Evolutionary conservation across 2,113 vertebrate species (phyloP).

Genomic region (Rallus limicola): DNA sequence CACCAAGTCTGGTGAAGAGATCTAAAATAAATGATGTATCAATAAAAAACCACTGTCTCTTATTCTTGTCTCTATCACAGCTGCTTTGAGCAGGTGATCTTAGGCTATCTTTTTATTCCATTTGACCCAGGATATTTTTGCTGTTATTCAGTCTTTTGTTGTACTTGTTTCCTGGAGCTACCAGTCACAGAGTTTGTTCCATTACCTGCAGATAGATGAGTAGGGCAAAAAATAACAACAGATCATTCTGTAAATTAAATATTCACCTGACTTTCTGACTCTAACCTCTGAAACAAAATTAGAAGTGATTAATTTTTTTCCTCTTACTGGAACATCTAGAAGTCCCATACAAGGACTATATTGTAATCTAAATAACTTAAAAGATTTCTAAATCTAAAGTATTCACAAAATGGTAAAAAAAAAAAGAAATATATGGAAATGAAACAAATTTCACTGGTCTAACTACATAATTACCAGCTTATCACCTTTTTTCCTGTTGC

Average conservation of each 20-base stretch:
- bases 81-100: neutral
- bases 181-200: neutral
- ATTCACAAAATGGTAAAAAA: neutral
- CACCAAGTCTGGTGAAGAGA: neutral
- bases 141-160: neutral
- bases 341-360: neutral
- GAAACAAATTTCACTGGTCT: neutral
- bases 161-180: neutral
- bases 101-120: neutral
- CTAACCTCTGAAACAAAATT: neutral
- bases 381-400: neutral
- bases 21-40: neutral
- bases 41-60: neutral
- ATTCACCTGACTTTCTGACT: neutral
- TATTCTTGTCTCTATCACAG: neutral
- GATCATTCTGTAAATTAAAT: neutral
- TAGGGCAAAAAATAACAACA: neutral
- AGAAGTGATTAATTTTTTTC: neutral
- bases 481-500: neutral
- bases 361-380: neutral
- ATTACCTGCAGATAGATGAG: neutral
- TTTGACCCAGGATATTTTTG: neutral
- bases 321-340: neutral
- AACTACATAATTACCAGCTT: neutral
- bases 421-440: neutral